Base-by-base conservation (phyloP, 2,113 vertebrate species). In the Ranitomeya variabilis region DNA sequence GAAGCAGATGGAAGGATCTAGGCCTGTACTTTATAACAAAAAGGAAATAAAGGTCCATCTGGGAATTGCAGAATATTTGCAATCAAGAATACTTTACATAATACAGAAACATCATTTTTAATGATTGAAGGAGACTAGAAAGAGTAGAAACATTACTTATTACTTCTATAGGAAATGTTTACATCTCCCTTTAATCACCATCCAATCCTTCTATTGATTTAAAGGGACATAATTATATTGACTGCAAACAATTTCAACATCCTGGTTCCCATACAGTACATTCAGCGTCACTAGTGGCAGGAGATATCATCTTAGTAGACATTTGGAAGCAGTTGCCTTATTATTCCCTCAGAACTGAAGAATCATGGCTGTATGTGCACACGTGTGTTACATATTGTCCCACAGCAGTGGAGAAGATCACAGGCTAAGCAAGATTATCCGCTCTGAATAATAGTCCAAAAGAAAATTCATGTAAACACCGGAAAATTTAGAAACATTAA, bases 401-500 rank as follows among this genome's bases (percentile, higher is more conserved):
- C 31, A 51, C 45, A 83, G 15, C 45, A 52, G 21, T 54, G 51
- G n/a, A 69, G 64, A 23, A 55, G 6, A 23, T 54, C 45, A 67
- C 23, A 37, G 62, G 45, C 12, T 5, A 23, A 26, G n/a, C 51
- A n/a, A 15, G 12, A 69, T 16, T 1, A 54, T 31, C 62, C 8
- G 54, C 51, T 81, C 13, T 9, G 13, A 37, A n/a, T 80, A 80
- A 80, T 31, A 80, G 4, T 15, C 13, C 52, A 52, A 62, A 66
- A 62, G 11, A 45, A 77, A 54, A 52, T 66, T 45, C 59, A 66
- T 57, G 45, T 45, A 67, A 83, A 82, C 7, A 64, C 23, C n/a
- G 12, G 10, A 55, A 74, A 89, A 89, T 8, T 57, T 4, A 67
- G 67, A 74, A 67, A 83, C 55, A 45, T 45, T 66, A 81, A 69